Evolutionary conservation across 1,140 invertebrate species (phyloP).

Genomic region (Drusus annulatus): DNA sequence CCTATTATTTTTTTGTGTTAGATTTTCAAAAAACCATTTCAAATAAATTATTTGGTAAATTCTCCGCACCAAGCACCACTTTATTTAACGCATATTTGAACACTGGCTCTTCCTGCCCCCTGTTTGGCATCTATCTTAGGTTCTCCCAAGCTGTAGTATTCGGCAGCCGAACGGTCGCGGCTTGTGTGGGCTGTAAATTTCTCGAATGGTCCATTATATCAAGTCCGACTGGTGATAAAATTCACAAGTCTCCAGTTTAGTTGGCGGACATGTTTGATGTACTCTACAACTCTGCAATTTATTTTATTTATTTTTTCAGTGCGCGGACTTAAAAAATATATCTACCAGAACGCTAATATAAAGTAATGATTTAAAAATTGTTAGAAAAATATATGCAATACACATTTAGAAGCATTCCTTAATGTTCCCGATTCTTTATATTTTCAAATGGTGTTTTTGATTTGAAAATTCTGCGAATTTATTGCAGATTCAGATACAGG

Average conservation of each 20-base stretch:
- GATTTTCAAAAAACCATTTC: neutral
- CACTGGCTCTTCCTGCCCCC: neutral
- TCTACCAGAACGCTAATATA: neutral
- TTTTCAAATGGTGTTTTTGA: too few relatives aligned
- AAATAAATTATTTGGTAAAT: neutral
- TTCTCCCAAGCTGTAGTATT: neutral
- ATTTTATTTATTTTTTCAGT: neutral
- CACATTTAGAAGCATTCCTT: too few relatives aligned
- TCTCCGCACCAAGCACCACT: neutral
- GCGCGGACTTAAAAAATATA: neutral
- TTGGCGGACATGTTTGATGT: conserved; percentile 11
- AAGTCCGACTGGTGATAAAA: conserved; percentile 15
- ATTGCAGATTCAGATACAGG: too few relatives aligned
- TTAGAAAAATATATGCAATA: too few relatives aligned
- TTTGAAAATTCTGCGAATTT: too few relatives aligned
- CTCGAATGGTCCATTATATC: conserved; percentile 32
- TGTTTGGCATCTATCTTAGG: neutral
- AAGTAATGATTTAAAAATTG: neutral
- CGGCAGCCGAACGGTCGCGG: neutral
- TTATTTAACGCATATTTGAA: neutral
- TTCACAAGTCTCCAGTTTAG: conserved; percentile 13
- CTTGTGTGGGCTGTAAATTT: conserved; percentile 25
- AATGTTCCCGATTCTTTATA: too few relatives aligned
- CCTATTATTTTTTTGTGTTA: neutral
- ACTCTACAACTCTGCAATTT: neutral